These are phyloP conservation scores for Leucoraja ocellata DNA, from an alignment of 2,797 vertebrate genomes.

Conservation along the genomic window DNA sequence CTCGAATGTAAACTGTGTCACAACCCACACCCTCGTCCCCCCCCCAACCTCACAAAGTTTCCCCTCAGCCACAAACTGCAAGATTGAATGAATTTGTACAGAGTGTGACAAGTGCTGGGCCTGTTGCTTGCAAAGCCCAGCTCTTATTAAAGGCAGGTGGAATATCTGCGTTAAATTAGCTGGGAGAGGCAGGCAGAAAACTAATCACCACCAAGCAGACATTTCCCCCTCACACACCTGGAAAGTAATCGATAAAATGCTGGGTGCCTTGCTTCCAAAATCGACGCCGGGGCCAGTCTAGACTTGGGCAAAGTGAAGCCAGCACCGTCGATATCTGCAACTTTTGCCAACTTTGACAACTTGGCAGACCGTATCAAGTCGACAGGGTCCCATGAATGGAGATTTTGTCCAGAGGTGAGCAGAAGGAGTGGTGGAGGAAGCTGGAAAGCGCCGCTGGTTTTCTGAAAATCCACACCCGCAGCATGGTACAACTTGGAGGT, in stretches of 20 bases:
- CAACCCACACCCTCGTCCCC: conserved; percentile 47
- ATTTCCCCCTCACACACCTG: conserved; percentile 13
- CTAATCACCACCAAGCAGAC: conserved; percentile 32
- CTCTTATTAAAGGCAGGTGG: conserved; percentile 42
- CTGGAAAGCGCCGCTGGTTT: no score
- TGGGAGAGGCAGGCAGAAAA: neutral
- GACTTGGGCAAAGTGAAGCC: conserved; percentile 38
- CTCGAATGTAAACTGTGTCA: neutral
- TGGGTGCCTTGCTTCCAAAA: neutral
- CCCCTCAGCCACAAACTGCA: conserved; percentile 43
- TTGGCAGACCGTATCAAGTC: conserved; percentile 44
- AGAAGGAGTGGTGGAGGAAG: neutral
- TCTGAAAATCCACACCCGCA: neutral
- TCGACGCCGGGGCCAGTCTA: neutral
- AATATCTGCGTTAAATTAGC: conserved; percentile 47
- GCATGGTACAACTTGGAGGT: neutral
- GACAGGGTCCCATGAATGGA: conserved; percentile 55
- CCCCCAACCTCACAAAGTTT: neutral
- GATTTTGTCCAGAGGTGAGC: conserved; percentile 41
- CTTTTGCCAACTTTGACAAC: conserved; percentile 63
- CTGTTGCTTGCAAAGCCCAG: neutral
- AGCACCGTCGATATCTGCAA: conserved; percentile 56
- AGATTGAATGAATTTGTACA: conserved; percentile 43
- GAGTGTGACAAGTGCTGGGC: neutral
- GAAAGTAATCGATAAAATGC: neutral